Evolutionary conservation across 2,113 vertebrate species (phyloP).

Genomic region (Osmerus mordax): DNA sequence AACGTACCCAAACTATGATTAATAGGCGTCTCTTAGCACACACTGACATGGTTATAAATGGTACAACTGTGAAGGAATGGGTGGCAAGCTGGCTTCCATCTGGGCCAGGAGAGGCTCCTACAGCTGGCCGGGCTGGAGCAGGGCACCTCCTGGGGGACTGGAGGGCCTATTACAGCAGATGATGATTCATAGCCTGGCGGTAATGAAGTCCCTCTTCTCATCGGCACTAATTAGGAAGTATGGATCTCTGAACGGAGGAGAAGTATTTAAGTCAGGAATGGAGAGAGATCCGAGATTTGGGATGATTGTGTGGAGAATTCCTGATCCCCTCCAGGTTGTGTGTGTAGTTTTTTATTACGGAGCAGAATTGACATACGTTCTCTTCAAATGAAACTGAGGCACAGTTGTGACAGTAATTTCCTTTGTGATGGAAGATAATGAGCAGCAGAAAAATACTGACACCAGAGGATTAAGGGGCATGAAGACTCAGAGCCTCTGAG

Average conservation of each 20-base stretch:
- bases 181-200: constrained; percentile 66
- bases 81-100: constrained; percentile 26
- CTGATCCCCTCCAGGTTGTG: constrained; percentile 44
- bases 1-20: constrained; percentile 45
- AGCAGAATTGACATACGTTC: constrained; percentile 78
- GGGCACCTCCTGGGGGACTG: constrained; percentile 74
- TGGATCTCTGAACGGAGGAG: constrained; percentile 46
- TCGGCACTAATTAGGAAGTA: constrained; percentile 70
- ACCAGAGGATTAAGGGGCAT: too few species aligned
- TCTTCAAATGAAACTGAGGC: constrained; percentile 65
- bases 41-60: constrained; percentile 51
- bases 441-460: constrained; percentile 20
- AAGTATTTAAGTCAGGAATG: constrained; percentile 3
- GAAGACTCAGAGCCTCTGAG: too few species aligned
- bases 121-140: constrained; percentile 61
- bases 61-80: constrained; percentile 11
- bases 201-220: constrained; percentile 73
- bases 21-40: constrained; percentile 42
- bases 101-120: constrained; percentile 48
- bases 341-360: constrained; percentile 71
- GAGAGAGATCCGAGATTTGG: constrained; percentile 53
- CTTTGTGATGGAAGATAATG: constrained; percentile 54
- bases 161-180: constrained; percentile 74
- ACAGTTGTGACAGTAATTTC: constrained; percentile 34
- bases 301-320: constrained; percentile 67